phyloP scores from a whole-genome alignment of 2,113 vertebrate species.

The Mohoua ochrocephala region DNA sequence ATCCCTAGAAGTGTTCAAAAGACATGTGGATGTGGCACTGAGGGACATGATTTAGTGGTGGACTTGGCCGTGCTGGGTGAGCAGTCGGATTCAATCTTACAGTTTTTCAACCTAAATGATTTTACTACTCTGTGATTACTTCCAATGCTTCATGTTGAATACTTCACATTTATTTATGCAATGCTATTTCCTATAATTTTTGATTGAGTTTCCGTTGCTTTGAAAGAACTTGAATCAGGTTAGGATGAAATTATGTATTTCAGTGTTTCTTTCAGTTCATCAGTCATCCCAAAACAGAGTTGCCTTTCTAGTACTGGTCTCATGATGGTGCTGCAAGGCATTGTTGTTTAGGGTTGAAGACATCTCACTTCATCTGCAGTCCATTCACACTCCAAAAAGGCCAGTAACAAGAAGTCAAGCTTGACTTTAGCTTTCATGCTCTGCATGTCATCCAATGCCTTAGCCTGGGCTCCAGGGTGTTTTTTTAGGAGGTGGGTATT shows the following conservation, averaged over 20 bases:
- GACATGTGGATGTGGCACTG: background rate
- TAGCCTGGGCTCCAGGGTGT: background rate
- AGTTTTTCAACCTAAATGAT: background rate
- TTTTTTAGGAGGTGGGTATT: background rate
- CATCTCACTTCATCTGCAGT: background rate
- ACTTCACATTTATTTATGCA: background rate
- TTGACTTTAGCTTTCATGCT: background rate
- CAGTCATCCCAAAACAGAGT: background rate
- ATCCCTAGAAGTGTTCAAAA: background rate
- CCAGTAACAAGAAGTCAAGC: background rate
- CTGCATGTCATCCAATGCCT: background rate
- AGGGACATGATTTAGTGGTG: background rate
- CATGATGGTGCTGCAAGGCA: background rate
- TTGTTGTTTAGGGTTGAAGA: background rate
- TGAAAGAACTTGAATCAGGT: background rate
- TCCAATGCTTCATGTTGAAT: background rate
- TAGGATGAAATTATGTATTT: background rate
- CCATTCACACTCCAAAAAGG: background rate
- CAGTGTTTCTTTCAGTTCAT: accelerated
- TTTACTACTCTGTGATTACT: background rate
- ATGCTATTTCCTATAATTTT: background rate
- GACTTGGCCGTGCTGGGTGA: background rate
- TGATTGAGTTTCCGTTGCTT: background rate
- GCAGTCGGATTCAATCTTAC: accelerated
- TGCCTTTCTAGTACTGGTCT: background rate